phyloP scores from a whole-genome alignment of 2,888 invertebrate species.

The Lithophane socia region DNA sequence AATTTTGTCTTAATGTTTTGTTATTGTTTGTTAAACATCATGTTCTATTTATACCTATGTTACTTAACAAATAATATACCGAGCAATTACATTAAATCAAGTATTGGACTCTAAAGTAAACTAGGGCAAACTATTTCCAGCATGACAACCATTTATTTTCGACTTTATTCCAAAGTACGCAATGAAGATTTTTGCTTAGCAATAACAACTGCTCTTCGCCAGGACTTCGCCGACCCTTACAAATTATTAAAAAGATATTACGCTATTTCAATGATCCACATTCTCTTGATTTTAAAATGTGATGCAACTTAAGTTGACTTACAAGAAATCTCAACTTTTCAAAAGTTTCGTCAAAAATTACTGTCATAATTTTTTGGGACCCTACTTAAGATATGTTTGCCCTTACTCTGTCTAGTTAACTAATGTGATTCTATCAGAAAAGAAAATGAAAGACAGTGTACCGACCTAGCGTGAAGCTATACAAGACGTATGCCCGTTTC shows the following conservation, averaged over 20 bases:
- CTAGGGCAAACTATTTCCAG: constrained; percentile 23
- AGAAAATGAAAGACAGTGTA: constrained; percentile 30
- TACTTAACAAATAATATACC: constrained; percentile 24
- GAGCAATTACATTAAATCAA: constrained; percentile 25
- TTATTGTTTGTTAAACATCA: constrained; percentile 25
- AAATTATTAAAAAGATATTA: not conserved
- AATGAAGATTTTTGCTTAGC: not conserved
- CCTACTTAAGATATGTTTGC: constrained; percentile 12
- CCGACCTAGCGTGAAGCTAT: constrained; percentile 34
- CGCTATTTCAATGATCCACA: not conserved
- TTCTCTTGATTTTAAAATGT: not conserved
- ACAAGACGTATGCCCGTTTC: constrained; percentile 19
- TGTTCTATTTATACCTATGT: constrained; percentile 24
- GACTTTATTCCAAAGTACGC: not conserved
- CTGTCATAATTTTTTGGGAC: not conserved
- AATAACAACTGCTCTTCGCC: not conserved
- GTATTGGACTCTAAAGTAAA: constrained; percentile 25
- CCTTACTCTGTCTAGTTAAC: constrained; percentile 13
- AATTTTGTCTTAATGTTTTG: constrained; percentile 36
- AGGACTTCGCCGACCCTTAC: not conserved
- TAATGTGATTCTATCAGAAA: constrained; percentile 10
- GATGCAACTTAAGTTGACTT: constrained; percentile 17
- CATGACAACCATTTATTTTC: not conserved
- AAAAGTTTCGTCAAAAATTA: not conserved
- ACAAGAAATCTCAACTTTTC: not conserved